phyloP scores from a whole-genome alignment of 2,888 invertebrate species.

The Noctua pronuba region DNA sequence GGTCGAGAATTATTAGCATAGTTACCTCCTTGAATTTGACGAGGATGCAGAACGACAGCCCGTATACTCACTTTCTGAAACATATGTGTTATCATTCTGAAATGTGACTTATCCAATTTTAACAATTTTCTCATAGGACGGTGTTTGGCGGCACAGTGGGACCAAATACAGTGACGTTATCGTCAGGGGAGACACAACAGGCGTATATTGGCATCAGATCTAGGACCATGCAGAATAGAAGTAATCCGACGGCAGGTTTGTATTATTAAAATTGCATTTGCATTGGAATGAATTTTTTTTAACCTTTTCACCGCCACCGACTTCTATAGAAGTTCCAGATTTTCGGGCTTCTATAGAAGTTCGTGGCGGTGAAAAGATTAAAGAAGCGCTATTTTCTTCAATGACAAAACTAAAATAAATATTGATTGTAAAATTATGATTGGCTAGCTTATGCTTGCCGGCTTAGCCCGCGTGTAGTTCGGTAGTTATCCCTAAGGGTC shows the following conservation, averaged over 20 bases:
- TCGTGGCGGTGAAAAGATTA: no score
- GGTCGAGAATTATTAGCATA: no score
- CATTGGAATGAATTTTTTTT: no score
- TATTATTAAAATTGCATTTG: background rate
- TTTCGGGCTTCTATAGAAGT: no score
- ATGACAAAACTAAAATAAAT: background rate
- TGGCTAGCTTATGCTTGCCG: background rate
- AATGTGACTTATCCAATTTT: background rate
- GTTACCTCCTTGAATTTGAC: no score
- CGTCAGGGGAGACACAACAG: conserved; percentile 91
- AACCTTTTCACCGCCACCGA: no score
- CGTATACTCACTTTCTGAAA: no score
- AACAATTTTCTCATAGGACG: conserved; percentile 87
- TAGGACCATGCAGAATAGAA: conserved; percentile 74
- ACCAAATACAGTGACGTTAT: conserved; percentile 93
- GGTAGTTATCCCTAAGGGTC: background rate
- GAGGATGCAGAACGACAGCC: no score
- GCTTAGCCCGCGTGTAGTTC: background rate
- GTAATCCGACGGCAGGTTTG: conserved; percentile 77
- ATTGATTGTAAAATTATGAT: background rate
- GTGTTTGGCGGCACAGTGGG: conserved; percentile 96
- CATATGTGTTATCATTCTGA: no score
- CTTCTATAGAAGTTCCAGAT: no score
- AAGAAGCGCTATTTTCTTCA: no score
- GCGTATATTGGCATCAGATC: conserved; percentile 90